Evolutionary conservation across 2,113 vertebrate species (phyloP).

Genomic region (Phycodurus eques): DNA sequence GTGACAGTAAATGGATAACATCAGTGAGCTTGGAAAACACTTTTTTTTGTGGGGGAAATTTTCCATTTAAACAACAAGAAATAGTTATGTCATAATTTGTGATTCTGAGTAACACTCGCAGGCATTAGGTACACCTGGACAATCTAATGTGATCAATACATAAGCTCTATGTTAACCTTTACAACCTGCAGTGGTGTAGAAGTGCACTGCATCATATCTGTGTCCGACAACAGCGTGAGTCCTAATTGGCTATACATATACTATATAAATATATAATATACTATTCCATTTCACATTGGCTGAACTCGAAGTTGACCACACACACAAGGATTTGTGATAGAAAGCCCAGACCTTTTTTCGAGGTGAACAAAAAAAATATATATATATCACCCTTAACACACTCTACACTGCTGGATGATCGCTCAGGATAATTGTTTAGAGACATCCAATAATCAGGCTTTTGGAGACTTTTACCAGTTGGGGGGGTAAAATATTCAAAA

Average conservation of each 20-base stretch:
- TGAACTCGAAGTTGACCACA: background rate
- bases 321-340: no score
- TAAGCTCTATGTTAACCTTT: no score
- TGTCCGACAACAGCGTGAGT: background rate
- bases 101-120: background rate
- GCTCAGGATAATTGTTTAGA: no score
- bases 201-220: background rate
- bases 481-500: no score
- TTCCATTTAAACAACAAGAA: background rate
- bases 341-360: no score
- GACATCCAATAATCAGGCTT: no score
- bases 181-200: background rate
- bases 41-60: background rate
- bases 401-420: no score
- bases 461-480: no score
- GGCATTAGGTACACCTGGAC: background rate
- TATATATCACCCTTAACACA: no score
- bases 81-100: background rate
- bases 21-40: background rate
- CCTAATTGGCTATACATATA: no score
- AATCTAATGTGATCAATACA: background rate
- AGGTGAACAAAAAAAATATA: no score
- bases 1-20: background rate
- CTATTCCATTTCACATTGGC: background rate
- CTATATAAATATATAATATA: no score